A percentile compares a stretch with the other conserved stretches of the same genome.
Conservation (phyloP, 2,113 vertebrate genomes). For the Cervus canadensis region DNA sequence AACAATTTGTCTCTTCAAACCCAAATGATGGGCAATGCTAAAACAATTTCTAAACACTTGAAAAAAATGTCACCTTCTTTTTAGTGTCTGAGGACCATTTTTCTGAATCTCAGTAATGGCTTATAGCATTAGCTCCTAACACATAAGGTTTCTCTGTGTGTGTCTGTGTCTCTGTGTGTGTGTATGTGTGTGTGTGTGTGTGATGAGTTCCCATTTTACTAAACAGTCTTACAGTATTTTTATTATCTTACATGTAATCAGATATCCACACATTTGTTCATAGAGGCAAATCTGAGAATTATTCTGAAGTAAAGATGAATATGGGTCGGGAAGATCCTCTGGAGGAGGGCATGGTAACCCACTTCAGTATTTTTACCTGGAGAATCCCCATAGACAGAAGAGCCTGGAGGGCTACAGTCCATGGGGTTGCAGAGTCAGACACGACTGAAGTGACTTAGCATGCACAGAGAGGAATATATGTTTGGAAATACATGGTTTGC, state of each 20-base stretch:
- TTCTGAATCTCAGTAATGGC: neutral
- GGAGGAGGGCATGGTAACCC: neutral
- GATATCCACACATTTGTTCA: neutral
- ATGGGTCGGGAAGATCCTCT: neutral
- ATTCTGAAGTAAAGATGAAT: neutral
- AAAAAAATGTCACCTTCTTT: conserved; percentile 42
- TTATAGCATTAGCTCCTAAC: conserved; percentile 21
- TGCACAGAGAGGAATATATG: neutral
- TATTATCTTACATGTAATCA: neutral
- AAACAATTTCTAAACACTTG: neutral
- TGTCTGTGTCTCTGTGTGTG: no score
- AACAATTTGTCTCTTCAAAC: neutral
- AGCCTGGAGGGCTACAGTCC: neutral
- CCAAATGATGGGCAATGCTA: conserved; percentile 32
- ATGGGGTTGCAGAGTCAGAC: neutral
- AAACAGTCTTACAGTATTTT: neutral
- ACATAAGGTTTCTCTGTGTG: neutral
- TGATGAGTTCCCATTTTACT: neutral
- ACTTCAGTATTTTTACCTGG: neutral
- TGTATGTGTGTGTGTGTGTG: neutral
- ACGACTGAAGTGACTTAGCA: neutral
- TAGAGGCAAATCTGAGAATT: neutral
- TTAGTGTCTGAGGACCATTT: conserved; percentile 47
- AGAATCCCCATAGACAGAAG: neutral
- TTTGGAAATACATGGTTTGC: neutral